Conservation (phyloP, 2,888 invertebrate genomes). For the Suillia variegata region DNA sequence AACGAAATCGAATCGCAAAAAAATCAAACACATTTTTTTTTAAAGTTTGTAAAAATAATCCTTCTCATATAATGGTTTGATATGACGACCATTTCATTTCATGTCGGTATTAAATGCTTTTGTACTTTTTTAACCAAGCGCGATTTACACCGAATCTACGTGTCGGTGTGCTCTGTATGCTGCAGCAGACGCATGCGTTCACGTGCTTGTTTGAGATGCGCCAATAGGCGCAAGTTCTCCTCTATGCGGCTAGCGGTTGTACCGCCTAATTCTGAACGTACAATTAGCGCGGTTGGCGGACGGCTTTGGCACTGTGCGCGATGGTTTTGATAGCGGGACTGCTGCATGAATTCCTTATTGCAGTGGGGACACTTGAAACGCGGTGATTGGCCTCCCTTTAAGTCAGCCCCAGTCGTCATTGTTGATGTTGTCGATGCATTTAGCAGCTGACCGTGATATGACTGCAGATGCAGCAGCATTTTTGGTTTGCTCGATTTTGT, state of each 20-base stretch:
- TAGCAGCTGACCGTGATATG: slow-evolving; percentile 24
- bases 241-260: slow-evolving; percentile 26
- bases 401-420: not conserved
- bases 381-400: not conserved
- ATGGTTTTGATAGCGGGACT: slow-evolving; percentile 29
- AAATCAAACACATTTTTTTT: too few relatives aligned
- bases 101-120: too few relatives aligned
- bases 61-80: too few relatives aligned
- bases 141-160: too few relatives aligned
- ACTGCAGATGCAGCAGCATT: slow-evolving; percentile 44
- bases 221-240: slow-evolving; percentile 30
- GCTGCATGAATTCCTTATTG: slow-evolving; percentile 36
- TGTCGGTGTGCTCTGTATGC: too few relatives aligned
- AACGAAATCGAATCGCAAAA: too few relatives aligned
- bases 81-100: too few relatives aligned
- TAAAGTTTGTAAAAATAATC: too few relatives aligned
- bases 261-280: too few relatives aligned
- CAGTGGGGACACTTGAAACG: slow-evolving; percentile 36
- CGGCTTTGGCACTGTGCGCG: not conserved
- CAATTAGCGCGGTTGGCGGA: not conserved
- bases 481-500: slow-evolving; percentile 53
- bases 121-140: too few relatives aligned
- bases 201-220: slow-evolving; percentile 30
- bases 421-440: not conserved
- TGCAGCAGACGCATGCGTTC: slow-evolving; percentile 27